These are phyloP conservation scores for Leptothorax acervorum DNA, from an alignment of 2,888 invertebrate genomes.

Conservation along the genomic window DNA sequence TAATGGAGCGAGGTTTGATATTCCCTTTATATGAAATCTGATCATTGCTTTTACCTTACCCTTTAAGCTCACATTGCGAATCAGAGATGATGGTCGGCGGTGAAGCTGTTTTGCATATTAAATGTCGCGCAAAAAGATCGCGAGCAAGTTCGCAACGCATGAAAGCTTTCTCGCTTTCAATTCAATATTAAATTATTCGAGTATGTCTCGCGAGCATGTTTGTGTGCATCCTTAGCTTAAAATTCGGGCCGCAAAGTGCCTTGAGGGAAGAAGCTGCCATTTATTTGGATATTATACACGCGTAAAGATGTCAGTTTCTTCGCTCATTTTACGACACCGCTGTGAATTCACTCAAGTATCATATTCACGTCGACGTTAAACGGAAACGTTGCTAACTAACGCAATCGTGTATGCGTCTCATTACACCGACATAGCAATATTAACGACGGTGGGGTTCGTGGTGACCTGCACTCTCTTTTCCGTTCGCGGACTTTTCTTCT, in stretches of 20 bases:
- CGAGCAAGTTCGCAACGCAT: background rate
- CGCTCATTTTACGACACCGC: background rate
- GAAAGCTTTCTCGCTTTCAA: conserved; percentile 36
- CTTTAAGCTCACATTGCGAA: background rate
- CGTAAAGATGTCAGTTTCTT: conserved; percentile 1
- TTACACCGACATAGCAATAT: background rate
- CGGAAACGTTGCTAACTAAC: conserved; percentile 9
- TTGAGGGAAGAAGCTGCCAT: background rate
- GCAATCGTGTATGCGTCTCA: background rate
- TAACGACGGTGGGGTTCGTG: background rate
- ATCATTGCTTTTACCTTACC: background rate
- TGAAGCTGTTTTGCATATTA: conserved; percentile 17
- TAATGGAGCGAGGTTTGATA: conserved; percentile 27
- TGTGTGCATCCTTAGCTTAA: background rate
- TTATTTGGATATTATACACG: background rate
- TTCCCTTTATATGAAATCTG: conserved; percentile 13
- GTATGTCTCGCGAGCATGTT: background rate
- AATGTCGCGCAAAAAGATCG: conserved; percentile 18
- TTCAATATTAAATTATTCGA: conserved; percentile 49
- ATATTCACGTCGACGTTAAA: conserved; percentile 6
- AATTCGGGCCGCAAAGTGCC: background rate
- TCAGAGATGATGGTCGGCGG: conserved; percentile 3
- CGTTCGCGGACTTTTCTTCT: background rate
- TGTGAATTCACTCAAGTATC: conserved; percentile 10
- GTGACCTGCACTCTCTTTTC: background rate